These are phyloP conservation scores for Girardinus metallicus DNA, from an alignment of 2,797 vertebrate species.

Conservation along the genomic window DNA sequence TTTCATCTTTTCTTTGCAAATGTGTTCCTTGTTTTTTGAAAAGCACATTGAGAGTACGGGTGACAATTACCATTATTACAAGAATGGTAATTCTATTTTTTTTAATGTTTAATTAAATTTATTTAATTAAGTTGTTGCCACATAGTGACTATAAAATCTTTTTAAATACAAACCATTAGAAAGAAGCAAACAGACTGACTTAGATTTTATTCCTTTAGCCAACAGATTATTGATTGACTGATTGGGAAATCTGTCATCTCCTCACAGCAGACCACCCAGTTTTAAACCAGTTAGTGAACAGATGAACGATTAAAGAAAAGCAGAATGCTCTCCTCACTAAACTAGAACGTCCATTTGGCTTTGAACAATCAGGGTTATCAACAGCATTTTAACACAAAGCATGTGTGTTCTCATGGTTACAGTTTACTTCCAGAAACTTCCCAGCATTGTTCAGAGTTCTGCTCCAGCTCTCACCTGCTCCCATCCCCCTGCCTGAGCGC, in stretches of 20 bases:
- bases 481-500: neutral
- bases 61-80: neutral
- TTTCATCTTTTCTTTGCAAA: neutral
- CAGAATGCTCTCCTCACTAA: constrained; percentile 44
- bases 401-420: constrained; percentile 37
- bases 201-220: neutral
- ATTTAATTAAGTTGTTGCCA: neutral
- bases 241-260: neutral
- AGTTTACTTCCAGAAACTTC: constrained; percentile 39
- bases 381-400: constrained; percentile 53
- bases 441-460: constrained; percentile 23
- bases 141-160: neutral
- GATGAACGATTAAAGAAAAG: constrained; percentile 16
- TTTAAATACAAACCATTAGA: neutral
- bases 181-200: neutral
- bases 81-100: neutral
- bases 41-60: neutral
- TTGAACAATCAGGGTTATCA: constrained; percentile 50
- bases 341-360: constrained; percentile 32
- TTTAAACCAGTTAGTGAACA: constrained; percentile 19
- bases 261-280: constrained; percentile 11
- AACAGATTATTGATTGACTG: neutral
- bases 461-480: constrained; percentile 56
- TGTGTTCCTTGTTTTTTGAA: neutral
- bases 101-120: neutral